These are phyloP conservation scores for Heliconius ismenius DNA, from an alignment of 2,888 invertebrate species.

Conservation along the genomic window DNA sequence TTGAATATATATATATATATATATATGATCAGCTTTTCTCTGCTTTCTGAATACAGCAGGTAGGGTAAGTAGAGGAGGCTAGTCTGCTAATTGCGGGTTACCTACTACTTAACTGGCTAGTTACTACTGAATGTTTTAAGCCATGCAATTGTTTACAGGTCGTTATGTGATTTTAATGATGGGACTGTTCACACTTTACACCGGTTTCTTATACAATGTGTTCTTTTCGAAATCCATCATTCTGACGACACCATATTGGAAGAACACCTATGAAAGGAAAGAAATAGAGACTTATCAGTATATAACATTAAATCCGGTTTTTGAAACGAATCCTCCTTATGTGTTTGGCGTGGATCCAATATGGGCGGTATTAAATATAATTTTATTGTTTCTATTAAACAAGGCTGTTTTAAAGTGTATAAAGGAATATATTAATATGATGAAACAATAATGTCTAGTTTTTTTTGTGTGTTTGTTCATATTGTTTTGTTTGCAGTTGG, in stretches of 20 bases:
- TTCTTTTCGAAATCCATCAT: conserved; percentile 93
- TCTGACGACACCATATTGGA: conserved; percentile 91
- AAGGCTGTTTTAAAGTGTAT: neutral
- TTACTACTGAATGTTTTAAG: neutral
- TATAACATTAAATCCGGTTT: conserved; percentile 83
- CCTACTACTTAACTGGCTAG: too few relatives aligned
- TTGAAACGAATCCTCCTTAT: conserved; percentile 85
- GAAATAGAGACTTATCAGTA: conserved; percentile 40
- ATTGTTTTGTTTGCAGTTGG: conserved; percentile 51
- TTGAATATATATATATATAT: neutral
- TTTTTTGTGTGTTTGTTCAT: neutral
- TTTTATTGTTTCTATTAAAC: conserved; percentile 6
- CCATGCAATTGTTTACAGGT: conserved; percentile 78
- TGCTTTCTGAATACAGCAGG: too few relatives aligned
- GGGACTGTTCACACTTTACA: conserved; percentile 96
- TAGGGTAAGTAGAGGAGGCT: neutral
- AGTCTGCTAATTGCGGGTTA: neutral
- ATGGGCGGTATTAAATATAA: conserved; percentile 78
- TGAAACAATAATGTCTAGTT: neutral
- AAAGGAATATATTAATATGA: neutral
- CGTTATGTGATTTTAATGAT: conserved; percentile 97
- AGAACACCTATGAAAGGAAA: conserved; percentile 50
- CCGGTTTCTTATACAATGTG: conserved; percentile 98
- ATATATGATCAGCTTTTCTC: too few relatives aligned
- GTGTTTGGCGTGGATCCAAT: conserved; percentile 90